Percentiles rank a stretch among this genome's conserved stretches.
Evolutionary conservation across 2,797 vertebrate genomes (phyloP).

Genomic region (Botia kubotai): DNA sequence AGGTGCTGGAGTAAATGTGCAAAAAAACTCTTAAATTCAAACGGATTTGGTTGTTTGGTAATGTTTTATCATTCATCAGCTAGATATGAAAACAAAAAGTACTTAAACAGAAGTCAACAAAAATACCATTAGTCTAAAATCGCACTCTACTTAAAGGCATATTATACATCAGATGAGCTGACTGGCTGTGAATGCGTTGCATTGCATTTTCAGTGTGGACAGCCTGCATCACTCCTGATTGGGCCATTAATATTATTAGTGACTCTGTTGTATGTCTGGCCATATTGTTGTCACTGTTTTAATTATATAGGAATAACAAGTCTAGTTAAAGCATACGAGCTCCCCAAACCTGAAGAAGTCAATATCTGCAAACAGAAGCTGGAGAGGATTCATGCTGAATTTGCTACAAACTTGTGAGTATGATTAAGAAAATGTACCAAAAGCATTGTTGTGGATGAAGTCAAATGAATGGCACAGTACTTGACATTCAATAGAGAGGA

Average conservation of each 20-base stretch:
- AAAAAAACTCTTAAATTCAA: no score
- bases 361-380: constrained; percentile 87
- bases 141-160: background rate
- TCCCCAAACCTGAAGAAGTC: constrained; percentile 86
- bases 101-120: background rate
- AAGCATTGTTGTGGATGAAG: background rate
- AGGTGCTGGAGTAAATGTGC: no score
- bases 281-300: background rate
- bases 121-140: background rate
- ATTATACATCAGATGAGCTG: background rate
- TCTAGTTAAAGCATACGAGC: constrained; percentile 89
- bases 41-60: no score
- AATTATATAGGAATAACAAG: constrained; percentile 84
- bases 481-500: background rate
- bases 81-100: no score
- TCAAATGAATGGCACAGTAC: background rate
- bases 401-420: constrained; percentile 83
- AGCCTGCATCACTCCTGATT: background rate
- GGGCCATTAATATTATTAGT: background rate
- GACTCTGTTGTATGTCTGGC: background rate
- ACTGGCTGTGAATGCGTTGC: background rate
- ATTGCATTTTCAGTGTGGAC: background rate
- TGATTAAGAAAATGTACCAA: background rate
- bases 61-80: no score
- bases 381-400: constrained; percentile 89